phyloP scores from a whole-genome alignment of 2,113 vertebrate species.

The Nettapus auritus region DNA sequence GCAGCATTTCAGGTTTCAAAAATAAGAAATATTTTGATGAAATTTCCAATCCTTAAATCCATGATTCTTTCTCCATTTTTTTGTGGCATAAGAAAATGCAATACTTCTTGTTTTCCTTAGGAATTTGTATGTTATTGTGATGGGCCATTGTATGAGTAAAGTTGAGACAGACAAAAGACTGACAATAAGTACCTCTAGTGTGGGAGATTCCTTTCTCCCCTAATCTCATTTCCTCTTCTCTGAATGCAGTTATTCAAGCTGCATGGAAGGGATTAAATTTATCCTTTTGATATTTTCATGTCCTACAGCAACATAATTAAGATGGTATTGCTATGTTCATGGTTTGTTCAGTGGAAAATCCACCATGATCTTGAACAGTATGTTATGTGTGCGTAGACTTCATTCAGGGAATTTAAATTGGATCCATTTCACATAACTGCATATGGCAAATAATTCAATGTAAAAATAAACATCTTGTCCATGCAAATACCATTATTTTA shows the following conservation, averaged over 20 bases:
- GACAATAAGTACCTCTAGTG: not conserved
- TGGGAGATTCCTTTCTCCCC: not conserved
- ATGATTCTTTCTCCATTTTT: not conserved
- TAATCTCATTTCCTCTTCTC: slow-evolving; percentile 19
- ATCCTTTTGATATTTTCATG: slow-evolving; percentile 53
- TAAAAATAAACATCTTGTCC: slow-evolving; percentile 62
- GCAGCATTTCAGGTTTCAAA: not conserved
- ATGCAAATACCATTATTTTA: slow-evolving; percentile 53
- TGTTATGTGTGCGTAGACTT: slow-evolving; percentile 35
- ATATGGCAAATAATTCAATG: slow-evolving; percentile 56
- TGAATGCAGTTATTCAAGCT: not conserved
- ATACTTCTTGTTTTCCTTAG: not conserved
- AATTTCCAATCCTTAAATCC: not conserved
- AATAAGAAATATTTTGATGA: not conserved
- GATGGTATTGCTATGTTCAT: slow-evolving; percentile 18
- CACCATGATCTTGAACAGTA: slow-evolving; percentile 32
- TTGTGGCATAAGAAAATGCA: not conserved
- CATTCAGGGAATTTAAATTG: slow-evolving; percentile 50
- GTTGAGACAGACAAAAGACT: not conserved
- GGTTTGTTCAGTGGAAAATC: slow-evolving; percentile 33
- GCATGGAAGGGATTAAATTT: slow-evolving; percentile 37
- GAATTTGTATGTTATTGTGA: not conserved
- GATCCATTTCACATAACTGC: slow-evolving; percentile 63
- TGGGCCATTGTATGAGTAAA: not conserved
- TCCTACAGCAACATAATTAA: slow-evolving; percentile 50